Conservation (phyloP, 1,140 invertebrate species). For the Scaptomyza hsui region DNA sequence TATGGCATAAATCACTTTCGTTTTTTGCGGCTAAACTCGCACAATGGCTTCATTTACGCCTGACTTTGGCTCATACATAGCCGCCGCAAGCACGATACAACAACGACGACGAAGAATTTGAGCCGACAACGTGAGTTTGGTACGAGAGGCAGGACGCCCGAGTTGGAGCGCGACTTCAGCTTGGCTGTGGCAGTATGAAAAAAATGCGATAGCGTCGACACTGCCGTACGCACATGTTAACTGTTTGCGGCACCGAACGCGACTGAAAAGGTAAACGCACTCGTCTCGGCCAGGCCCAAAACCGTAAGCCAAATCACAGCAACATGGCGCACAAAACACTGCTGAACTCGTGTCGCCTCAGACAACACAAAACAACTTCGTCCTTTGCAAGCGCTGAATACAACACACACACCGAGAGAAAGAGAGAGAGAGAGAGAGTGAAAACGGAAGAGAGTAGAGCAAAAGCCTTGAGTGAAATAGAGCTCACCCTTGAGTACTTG, state of each 20-base stretch:
- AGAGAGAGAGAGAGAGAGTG: slow-evolving; percentile 13
- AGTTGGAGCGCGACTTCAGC: slow-evolving; percentile 32
- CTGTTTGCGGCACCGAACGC: slow-evolving; percentile 80
- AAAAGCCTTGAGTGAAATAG: slow-evolving; percentile 7
- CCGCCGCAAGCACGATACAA: slow-evolving; percentile 31
- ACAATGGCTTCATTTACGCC: slow-evolving; percentile 68
- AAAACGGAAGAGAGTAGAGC: too few relatives aligned
- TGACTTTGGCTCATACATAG: slow-evolving; percentile 28
- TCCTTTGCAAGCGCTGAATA: slow-evolving; percentile 44
- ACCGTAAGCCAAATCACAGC: slow-evolving; percentile 70
- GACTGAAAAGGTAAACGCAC: slow-evolving; percentile 83
- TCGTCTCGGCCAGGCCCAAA: slow-evolving; percentile 54
- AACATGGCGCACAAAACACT: slow-evolving; percentile 39
- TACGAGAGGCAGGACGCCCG: slow-evolving; percentile 14
- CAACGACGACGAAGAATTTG: slow-evolving; percentile 23
- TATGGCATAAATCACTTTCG: slow-evolving; percentile 75
- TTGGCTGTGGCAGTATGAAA: slow-evolving; percentile 23
- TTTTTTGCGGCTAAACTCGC: slow-evolving; percentile 69
- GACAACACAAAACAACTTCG: slow-evolving; percentile 62
- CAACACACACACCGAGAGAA: not conserved
- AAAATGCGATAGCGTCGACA: slow-evolving; percentile 26
- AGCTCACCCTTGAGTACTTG: not conserved
- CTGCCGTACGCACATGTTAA: slow-evolving; percentile 73
- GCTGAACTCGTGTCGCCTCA: slow-evolving; percentile 48
- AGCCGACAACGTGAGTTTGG: slow-evolving; percentile 19